These are phyloP conservation scores for Dasypolia templi DNA, from an alignment of 2,888 invertebrate genomes.

Conservation along the genomic window DNA sequence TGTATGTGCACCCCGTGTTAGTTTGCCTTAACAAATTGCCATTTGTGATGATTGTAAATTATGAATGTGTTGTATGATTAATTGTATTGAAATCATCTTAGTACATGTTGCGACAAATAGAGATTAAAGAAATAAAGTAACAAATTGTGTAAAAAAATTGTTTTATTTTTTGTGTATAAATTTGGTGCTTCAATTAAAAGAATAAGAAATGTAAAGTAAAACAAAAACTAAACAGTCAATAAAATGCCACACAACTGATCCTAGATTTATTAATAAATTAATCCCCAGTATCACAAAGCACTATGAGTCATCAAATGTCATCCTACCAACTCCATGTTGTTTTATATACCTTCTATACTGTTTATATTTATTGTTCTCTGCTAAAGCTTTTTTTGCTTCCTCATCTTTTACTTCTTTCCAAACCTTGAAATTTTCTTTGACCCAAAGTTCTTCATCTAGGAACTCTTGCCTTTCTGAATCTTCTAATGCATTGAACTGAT, in stretches of 20 bases:
- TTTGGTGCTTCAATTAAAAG: conserved; percentile 56
- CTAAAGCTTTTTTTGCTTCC: conserved; percentile 95
- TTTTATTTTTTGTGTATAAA: conserved; percentile 77
- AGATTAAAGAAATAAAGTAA: conserved; percentile 85
- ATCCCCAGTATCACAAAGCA: conserved; percentile 36
- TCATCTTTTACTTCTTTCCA: conserved; percentile 97
- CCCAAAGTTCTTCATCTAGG: conserved; percentile 95
- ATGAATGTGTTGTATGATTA: conserved; percentile 79
- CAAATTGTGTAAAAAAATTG: conserved; percentile 84
- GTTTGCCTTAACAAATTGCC: conserved; percentile 87
- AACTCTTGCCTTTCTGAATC: conserved; percentile 94
- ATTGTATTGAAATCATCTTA: conserved; percentile 82
- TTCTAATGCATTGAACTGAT: conserved; percentile 93
- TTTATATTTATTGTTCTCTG: conserved; percentile 96
- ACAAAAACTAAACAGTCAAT: conserved; percentile 47
- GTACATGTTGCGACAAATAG: conserved; percentile 87
- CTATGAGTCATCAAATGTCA: conserved; percentile 96
- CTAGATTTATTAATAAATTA: conserved; percentile 61
- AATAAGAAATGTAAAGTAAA: conserved; percentile 45
- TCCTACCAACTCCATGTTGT: conserved; percentile 96
- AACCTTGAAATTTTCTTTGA: conserved; percentile 93
- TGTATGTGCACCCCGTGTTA: conserved; percentile 68
- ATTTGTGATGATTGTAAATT: conserved; percentile 86
- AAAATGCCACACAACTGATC: conserved; percentile 52
- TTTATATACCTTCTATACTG: conserved; percentile 97